Conservation (phyloP, 2,797 vertebrate species). For the Mastacembelus armatus region DNA sequence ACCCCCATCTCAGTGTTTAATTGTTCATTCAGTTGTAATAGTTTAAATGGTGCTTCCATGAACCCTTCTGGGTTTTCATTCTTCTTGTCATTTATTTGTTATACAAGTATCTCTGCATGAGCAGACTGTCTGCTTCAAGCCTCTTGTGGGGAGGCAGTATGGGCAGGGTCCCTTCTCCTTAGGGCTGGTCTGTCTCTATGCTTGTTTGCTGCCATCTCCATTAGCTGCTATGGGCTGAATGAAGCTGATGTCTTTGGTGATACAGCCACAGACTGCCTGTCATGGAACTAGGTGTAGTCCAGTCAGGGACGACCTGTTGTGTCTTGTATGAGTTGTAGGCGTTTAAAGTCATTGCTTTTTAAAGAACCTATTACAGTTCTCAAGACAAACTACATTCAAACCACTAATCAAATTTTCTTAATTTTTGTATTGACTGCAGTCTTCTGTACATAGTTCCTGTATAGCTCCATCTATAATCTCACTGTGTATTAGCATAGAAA, state of each 20-base stretch:
- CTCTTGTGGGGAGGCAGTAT: slow-evolving; percentile 14
- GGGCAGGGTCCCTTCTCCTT: too few species aligned
- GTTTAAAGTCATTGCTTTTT: slow-evolving; percentile 46
- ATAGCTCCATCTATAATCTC: slow-evolving; percentile 52
- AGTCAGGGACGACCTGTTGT: slow-evolving; percentile 9
- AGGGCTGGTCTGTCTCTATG: slow-evolving; percentile 48
- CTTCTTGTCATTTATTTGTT: slow-evolving; percentile 88
- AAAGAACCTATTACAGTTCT: slow-evolving; percentile 33
- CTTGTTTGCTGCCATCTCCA: slow-evolving; percentile 57
- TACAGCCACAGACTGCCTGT: slow-evolving; percentile 13
- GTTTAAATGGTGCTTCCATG: slow-evolving; percentile 72
- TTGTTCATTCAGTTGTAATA: slow-evolving; percentile 45
- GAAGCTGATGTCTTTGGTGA: slow-evolving; percentile 24
- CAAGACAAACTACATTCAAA: slow-evolving; percentile 41
- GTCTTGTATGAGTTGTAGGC: slow-evolving; percentile 55
- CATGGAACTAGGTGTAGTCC: slow-evolving; percentile 22
- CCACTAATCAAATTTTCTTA: slow-evolving; percentile 59
- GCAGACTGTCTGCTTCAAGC: slow-evolving; percentile 26
- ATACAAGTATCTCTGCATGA: slow-evolving; percentile 49
- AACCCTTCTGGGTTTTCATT: slow-evolving; percentile 70
- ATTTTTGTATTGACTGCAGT: slow-evolving; percentile 53
- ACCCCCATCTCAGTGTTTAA: slow-evolving; percentile 51
- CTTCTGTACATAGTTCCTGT: slow-evolving; percentile 74
- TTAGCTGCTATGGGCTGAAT: slow-evolving; percentile 62
- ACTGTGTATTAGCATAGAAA: slow-evolving; percentile 56